Percentiles rank a stretch among this genome's conserved stretches.
phyloP scores from a whole-genome alignment of 2,888 invertebrate genomes.

The Scaptomyza tumidula region DNA sequence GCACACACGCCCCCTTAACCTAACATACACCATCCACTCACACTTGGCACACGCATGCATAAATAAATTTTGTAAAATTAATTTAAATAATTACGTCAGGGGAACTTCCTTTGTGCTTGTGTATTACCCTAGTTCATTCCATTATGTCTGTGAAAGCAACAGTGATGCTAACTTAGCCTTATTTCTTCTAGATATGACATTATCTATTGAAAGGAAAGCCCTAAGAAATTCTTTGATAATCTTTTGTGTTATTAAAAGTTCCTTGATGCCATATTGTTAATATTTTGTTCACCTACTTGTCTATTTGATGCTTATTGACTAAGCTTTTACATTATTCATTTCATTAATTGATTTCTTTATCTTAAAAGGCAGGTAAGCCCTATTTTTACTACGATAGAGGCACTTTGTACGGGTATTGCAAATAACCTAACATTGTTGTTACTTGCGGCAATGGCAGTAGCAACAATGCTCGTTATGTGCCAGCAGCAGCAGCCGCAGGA shows the following conservation, averaged over 20 bases:
- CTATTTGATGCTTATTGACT: not conserved
- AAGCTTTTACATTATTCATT: not conserved
- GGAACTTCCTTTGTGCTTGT: too few relatives aligned
- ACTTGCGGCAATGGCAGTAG: slow-evolving; percentile 12
- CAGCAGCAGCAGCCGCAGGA: slow-evolving; percentile 15
- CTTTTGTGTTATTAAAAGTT: too few relatives aligned
- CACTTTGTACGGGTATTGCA: slow-evolving; percentile 5
- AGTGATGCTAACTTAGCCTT: slow-evolving; percentile 4
- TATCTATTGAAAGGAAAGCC: too few relatives aligned
- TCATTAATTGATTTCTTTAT: not conserved
- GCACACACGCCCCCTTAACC: slow-evolving; percentile 20
- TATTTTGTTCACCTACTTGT: not conserved
- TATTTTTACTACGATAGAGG: not conserved
- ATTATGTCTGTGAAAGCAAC: slow-evolving; percentile 19
- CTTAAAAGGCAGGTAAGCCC: not conserved
- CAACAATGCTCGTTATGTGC: slow-evolving; percentile 11
- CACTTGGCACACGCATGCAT: slow-evolving; percentile 36
- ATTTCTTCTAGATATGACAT: not conserved
- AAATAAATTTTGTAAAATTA: slow-evolving; percentile 60
- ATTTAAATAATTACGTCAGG: slow-evolving; percentile 57
- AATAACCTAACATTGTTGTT: slow-evolving; percentile 7
- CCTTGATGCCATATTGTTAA: too few relatives aligned
- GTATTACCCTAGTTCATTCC: too few relatives aligned
- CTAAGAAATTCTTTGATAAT: too few relatives aligned
- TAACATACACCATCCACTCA: not conserved